Conservation (phyloP, 2,888 invertebrate species). For the Anthophora plumipes region DNA sequence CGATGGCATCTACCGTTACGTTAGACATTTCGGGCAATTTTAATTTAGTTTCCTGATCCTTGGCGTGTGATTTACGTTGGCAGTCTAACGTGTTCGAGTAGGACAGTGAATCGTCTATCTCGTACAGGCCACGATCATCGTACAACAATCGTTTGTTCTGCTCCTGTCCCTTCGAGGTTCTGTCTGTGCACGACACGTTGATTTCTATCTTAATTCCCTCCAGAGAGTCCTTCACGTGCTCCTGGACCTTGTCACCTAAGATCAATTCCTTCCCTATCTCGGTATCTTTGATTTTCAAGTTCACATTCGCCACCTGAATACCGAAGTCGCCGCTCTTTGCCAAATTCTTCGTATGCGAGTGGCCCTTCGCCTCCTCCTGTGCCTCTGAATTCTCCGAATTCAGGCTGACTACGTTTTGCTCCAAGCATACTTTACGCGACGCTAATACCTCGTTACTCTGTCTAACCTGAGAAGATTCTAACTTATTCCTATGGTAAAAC, state of each 20-base stretch:
- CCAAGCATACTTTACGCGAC: background rate
- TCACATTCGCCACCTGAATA: conserved; percentile 79
- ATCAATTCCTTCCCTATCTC: conserved; percentile 60
- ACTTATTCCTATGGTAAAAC: background rate
- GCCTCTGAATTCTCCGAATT: background rate
- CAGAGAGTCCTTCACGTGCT: conserved; percentile 60
- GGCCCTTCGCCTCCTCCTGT: conserved; percentile 52
- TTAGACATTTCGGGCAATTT: conserved; percentile 10
- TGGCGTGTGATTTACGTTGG: conserved; percentile 29
- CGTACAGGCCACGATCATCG: conserved; percentile 41
- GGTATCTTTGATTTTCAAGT: conserved; percentile 77
- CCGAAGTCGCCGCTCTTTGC: conserved; percentile 73
- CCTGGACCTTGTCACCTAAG: conserved; percentile 60
- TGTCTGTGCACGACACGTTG: conserved; percentile 80
- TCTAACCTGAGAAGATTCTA: background rate
- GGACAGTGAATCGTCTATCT: conserved; percentile 15
- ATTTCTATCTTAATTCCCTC: conserved; percentile 82
- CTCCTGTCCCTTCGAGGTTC: conserved; percentile 55
- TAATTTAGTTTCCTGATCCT: conserved; percentile 16
- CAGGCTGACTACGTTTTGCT: conserved; percentile 13
- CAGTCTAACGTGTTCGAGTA: conserved; percentile 20
- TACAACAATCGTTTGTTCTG: conserved; percentile 39
- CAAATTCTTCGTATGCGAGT: conserved; percentile 50
- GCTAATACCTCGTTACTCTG: background rate
- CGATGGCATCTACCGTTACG: background rate